These are phyloP conservation scores for Andrena hattorfiana DNA, from an alignment of 2,888 invertebrate genomes.

Conservation along the genomic window DNA sequence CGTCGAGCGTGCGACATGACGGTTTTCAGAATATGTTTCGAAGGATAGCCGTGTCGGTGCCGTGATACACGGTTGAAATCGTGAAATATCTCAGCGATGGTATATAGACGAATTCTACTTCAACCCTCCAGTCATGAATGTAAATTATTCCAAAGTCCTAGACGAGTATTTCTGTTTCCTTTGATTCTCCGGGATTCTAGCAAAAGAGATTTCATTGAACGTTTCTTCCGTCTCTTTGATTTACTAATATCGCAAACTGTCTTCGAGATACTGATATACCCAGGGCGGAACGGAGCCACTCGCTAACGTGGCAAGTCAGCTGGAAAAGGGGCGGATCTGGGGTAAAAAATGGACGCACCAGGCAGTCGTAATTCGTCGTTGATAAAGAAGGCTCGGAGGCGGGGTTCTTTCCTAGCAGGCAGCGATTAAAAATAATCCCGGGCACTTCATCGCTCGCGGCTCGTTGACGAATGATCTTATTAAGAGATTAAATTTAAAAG, in stretches of 20 bases:
- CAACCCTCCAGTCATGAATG: neutral
- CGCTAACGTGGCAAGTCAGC: neutral
- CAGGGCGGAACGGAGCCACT: neutral
- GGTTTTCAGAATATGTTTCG: slow-evolving; percentile 16
- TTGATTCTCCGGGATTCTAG: neutral
- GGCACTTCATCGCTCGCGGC: slow-evolving; percentile 68
- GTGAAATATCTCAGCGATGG: slow-evolving; percentile 15
- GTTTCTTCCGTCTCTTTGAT: neutral
- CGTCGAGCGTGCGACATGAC: slow-evolving; percentile 15
- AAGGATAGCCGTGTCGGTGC: slow-evolving; percentile 8
- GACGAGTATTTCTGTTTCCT: neutral
- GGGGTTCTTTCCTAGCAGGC: slow-evolving; percentile 7
- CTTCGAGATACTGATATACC: too few relatives aligned
- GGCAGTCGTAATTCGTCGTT: slow-evolving; percentile 48
- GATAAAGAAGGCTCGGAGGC: slow-evolving; percentile 51
- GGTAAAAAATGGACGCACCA: slow-evolving; percentile 59
- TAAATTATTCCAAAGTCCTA: neutral
- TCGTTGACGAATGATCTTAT: slow-evolving; percentile 77
- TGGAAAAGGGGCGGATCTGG: neutral
- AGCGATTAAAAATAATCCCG: slow-evolving; percentile 71
- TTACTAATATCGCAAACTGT: neutral
- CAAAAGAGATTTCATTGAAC: neutral
- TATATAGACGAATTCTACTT: slow-evolving; percentile 7
- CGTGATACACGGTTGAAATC: slow-evolving; percentile 10
- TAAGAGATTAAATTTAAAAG: slow-evolving; percentile 76